Conservation (phyloP, 1,140 invertebrate genomes). For the Sipha flava region DNA sequence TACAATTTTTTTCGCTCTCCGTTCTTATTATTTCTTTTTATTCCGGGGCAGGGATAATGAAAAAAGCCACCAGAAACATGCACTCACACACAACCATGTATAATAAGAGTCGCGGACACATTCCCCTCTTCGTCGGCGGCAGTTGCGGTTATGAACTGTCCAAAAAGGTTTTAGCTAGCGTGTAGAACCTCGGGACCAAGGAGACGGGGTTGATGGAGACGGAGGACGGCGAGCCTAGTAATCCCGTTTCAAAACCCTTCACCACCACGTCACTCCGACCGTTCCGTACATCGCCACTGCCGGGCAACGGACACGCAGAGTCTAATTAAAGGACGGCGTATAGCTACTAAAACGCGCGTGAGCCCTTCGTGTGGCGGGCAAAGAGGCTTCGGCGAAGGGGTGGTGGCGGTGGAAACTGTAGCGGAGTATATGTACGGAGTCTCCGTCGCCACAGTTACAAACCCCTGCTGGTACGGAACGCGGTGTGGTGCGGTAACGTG, state of each 20-base stretch:
- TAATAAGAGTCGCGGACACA: no score
- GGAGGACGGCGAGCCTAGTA: not conserved
- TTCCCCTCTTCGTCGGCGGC: not conserved
- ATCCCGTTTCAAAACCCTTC: constrained; percentile 9
- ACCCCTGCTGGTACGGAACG: no score
- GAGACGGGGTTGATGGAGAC: no score
- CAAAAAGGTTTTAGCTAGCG: not conserved
- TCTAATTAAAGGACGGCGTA: constrained; percentile 21
- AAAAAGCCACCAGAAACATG: not conserved
- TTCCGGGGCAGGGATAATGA: not conserved
- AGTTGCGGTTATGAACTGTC: constrained; percentile 7
- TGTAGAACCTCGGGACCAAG: no score
- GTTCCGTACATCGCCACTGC: not conserved
- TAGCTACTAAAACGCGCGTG: no score
- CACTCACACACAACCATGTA: no score
- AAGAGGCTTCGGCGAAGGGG: no score
- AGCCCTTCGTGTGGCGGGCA: no score
- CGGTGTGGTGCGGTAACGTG: no score
- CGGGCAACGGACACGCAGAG: not conserved
- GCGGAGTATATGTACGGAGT: not conserved
- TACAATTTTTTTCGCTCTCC: not conserved
- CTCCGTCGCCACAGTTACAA: no score
- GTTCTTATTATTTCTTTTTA: not conserved
- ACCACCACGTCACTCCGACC: not conserved
- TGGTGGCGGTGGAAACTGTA: no score